A percentile compares a stretch with the other conserved stretches of the same genome.
phyloP scores from a whole-genome alignment of 2,888 invertebrate species.

The Metopia argyrocephala region DNA sequence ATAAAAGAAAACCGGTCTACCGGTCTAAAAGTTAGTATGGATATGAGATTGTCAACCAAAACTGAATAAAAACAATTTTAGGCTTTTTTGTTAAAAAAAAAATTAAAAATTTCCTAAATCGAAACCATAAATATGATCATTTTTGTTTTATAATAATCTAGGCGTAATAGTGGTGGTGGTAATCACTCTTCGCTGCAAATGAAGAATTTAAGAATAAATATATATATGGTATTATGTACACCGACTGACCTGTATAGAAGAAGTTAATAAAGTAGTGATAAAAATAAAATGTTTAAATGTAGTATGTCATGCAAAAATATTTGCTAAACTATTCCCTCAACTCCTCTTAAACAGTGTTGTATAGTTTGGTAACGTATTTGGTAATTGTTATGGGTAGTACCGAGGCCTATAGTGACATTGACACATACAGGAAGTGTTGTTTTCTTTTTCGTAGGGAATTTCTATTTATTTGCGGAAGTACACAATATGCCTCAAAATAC shows the following conservation, averaged over 20 bases:
- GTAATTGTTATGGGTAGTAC: too few relatives aligned
- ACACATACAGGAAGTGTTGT: slow-evolving; percentile 45
- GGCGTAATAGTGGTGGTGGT: too few relatives aligned
- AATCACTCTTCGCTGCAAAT: too few relatives aligned
- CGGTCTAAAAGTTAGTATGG: neutral
- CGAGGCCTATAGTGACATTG: slow-evolving; percentile 15
- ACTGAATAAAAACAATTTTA: neutral
- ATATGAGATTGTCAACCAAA: neutral
- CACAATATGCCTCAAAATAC: neutral
- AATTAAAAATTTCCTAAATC: neutral
- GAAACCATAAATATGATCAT: too few relatives aligned
- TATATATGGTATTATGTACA: too few relatives aligned
- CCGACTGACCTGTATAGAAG: too few relatives aligned
- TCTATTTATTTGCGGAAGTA: slow-evolving; percentile 46
- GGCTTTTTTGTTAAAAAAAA: neutral
- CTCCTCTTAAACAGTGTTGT: neutral
- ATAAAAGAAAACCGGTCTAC: neutral
- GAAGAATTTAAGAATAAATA: too few relatives aligned
- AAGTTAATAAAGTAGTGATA: too few relatives aligned
- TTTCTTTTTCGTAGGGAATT: neutral
- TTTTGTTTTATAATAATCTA: too few relatives aligned
- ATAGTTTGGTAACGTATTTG: neutral
- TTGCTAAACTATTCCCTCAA: neutral
- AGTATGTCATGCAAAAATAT: neutral
- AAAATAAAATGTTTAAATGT: too few relatives aligned